phyloP scores from a whole-genome alignment of 1,140 invertebrate species.

The Pomacea maculata region DNA sequence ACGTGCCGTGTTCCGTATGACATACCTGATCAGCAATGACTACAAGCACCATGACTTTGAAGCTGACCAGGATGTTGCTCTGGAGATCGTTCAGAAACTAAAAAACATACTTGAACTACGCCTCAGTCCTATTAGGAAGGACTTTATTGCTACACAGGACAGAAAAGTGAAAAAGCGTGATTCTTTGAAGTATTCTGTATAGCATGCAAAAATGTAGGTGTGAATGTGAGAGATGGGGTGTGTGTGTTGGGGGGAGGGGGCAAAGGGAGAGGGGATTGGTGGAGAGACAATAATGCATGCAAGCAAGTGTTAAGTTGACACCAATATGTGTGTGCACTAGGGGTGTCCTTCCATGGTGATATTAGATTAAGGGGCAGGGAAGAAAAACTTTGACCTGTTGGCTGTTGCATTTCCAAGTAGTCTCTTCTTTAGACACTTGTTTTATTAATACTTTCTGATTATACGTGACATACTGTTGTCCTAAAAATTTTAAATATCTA shows the following conservation, averaged over 20 bases:
- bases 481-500: too few species aligned
- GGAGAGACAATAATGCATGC: not conserved
- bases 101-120: constrained; percentile 86
- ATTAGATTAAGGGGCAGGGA: too few species aligned
- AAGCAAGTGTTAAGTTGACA: not conserved
- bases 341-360: not conserved
- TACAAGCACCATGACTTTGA: constrained; percentile 91
- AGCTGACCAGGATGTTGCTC: constrained; percentile 76
- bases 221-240: not conserved
- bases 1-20: constrained; percentile 60
- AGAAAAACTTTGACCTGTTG: too few species aligned
- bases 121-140: constrained; percentile 79
- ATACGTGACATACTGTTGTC: too few species aligned
- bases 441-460: too few species aligned
- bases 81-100: constrained; percentile 86
- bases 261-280: not conserved
- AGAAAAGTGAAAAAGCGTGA: constrained; percentile 49
- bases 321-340: too few species aligned
- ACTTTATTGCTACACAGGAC: constrained; percentile 71
- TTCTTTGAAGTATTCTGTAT: constrained; percentile 33
- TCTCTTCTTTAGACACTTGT: too few species aligned
- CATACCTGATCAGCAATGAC: constrained; percentile 66
- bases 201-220: not conserved
- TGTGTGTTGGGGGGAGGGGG: not conserved
- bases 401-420: too few species aligned